Evolutionary conservation across 30 jellyfish, hydroid and myxozoan genomes (phyloP), one percentile per base, ranked within the genome.

Genomic region (Pseudorhiza aurosa): DNA sequence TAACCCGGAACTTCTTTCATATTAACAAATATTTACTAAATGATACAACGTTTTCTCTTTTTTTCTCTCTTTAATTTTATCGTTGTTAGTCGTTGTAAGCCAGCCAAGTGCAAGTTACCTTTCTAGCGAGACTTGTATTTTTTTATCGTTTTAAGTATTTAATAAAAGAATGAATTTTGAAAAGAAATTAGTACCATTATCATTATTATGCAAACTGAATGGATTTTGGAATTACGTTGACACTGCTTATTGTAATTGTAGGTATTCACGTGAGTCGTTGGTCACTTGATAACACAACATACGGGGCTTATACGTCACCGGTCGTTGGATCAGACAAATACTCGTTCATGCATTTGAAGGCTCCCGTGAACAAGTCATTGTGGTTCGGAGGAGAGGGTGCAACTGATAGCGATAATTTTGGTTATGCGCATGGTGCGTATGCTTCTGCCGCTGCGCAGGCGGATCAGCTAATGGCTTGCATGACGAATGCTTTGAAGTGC

Each of bases 371-470:
- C 44, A 69, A 71, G 24, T 68, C 72, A 10, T 62, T 82, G 5
- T 82, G 94, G 94, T 82, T 82, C 59, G 86, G 84, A 35, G 94
- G 94, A 37, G 94, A 82, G 35, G 91, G 85, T 45, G 87, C 87
- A 1, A 82, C 94, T 17, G 81, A 71, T 40, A 29, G 28, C 4
- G 87, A 82, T 14, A 43, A 18, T 39, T 82, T 25, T 42, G 94
- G 94, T 21, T 82, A 51, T 36, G 85, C 94, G 1, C 94, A 68
- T 58, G 87, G 82, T 2, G 87, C 86, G n/a, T 55, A 50, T 29
- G 0, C 49, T 10, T 14, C 15, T 68, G 87, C 65, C 32, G 51
- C 1, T 12, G 29, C 15, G 26, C 82, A 69, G 17, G 94, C 77
- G 7, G 82, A 47, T 21, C 49, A 68, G 70, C 56, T 81, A 0